Conservation (phyloP, 2,888 invertebrate species). For the Drosophila fulvimacula region DNA sequence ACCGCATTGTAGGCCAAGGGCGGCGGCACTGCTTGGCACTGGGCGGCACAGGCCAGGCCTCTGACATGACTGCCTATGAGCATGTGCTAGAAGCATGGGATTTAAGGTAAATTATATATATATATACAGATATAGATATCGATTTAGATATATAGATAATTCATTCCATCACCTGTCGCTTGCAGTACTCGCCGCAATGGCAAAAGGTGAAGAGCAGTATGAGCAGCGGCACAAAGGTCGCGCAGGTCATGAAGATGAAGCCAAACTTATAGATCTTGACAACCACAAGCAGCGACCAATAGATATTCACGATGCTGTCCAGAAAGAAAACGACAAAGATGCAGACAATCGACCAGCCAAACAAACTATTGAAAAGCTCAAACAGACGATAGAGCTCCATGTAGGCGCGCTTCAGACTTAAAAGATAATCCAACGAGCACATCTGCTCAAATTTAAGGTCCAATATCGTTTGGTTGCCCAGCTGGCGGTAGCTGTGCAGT, state of each 20-base stretch:
- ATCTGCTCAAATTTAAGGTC: conserved; percentile 59
- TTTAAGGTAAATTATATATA: background rate
- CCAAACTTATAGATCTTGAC: conserved; percentile 46
- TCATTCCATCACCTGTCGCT: conserved; percentile 59
- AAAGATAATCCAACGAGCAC: conserved; percentile 68
- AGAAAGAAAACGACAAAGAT: conserved; percentile 69
- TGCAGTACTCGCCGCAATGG: conserved; percentile 70
- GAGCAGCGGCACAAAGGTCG: conserved; percentile 48
- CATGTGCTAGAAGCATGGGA: conserved; percentile 43
- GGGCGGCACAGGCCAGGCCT: conserved; percentile 46
- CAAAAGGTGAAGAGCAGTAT: conserved; percentile 56
- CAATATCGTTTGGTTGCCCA: conserved; percentile 33
- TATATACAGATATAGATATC: background rate
- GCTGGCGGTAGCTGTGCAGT: conserved; percentile 50
- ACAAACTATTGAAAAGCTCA: conserved; percentile 58
- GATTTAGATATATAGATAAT: background rate
- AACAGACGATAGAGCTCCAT: conserved; percentile 64
- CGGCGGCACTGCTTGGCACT: conserved; percentile 22
- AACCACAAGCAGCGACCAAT: conserved; percentile 65
- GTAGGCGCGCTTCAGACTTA: conserved; percentile 67
- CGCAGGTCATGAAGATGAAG: conserved; percentile 50
- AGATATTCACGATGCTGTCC: conserved; percentile 69
- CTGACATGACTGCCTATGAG: conserved; percentile 59
- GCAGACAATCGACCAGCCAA: conserved; percentile 69
- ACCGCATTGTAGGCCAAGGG: conserved; percentile 59